phyloP scores from a whole-genome alignment of 1,140 invertebrate genomes.

The Hylaeus volcanicus region DNA sequence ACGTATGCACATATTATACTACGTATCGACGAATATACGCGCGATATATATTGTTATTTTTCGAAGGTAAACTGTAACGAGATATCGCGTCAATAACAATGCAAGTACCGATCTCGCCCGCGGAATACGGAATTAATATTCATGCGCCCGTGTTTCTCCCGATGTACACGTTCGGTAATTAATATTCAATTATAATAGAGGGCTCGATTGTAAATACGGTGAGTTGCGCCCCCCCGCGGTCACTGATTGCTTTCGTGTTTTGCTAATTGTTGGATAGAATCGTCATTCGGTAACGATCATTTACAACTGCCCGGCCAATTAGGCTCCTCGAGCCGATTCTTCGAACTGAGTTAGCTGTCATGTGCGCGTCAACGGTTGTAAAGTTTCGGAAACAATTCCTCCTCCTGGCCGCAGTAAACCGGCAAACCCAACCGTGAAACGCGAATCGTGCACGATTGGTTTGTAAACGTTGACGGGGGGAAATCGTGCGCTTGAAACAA shows the following conservation, averaged over 20 bases:
- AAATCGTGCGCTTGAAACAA: too few species aligned
- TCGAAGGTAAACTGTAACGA: not conserved
- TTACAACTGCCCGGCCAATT: not conserved
- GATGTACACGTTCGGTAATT: conserved; percentile 5
- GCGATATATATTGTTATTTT: conserved; percentile 7
- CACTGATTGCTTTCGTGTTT: conserved; percentile 35
- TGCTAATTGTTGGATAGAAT: not conserved
- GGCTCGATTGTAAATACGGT: conserved; percentile 2
- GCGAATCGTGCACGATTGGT: too few species aligned
- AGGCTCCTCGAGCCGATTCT: not conserved
- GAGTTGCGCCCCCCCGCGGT: not conserved
- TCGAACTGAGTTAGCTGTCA: too few species aligned
- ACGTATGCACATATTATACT: too few species aligned
- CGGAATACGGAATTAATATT: conserved; percentile 26
- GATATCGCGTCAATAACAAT: conserved; percentile 24
- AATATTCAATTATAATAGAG: conserved; percentile 41
- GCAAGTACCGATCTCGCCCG: not conserved
- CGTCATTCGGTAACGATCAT: not conserved
- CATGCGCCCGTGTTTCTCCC: not conserved
- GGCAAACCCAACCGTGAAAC: too few species aligned
- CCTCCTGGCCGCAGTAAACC: not conserved
- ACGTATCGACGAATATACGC: too few species aligned
- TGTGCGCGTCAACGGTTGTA: too few species aligned
- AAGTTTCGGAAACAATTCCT: too few species aligned
- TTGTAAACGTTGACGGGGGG: too few species aligned